A percentile compares a stretch with the other conserved stretches of the same genome.
These are phyloP conservation scores for Cacoxenus indagator DNA, from an alignment of 2,888 invertebrate genomes.

Conservation along the genomic window DNA sequence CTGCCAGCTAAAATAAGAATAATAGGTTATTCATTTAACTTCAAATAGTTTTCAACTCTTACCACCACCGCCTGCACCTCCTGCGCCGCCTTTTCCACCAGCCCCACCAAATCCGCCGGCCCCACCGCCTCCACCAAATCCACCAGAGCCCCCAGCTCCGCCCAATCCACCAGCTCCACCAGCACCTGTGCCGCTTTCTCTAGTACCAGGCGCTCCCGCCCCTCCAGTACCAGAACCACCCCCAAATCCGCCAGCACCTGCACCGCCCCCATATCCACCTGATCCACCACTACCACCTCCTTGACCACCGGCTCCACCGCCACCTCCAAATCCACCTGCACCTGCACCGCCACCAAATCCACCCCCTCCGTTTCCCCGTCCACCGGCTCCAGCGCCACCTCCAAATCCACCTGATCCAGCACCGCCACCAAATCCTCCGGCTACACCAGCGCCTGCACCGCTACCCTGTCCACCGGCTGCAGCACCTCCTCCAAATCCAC, in stretches of 20 bases:
- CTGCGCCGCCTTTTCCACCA: slow-evolving; percentile 29
- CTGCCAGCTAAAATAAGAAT: slow-evolving; percentile 35
- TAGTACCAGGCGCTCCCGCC: slow-evolving; percentile 39
- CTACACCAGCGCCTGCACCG: slow-evolving; percentile 29
- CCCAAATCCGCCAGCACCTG: slow-evolving; percentile 27
- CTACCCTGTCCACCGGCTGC: slow-evolving; percentile 23
- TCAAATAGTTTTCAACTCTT: background rate
- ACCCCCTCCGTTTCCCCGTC: slow-evolving; percentile 29
- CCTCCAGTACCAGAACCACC: background rate
- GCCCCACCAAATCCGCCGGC: slow-evolving; percentile 29
- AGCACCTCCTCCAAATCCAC: slow-evolving; percentile 18
- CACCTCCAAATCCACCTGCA: slow-evolving; percentile 21
- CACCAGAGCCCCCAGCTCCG: slow-evolving; percentile 22
- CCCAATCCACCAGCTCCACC: slow-evolving; percentile 50
- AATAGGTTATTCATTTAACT: background rate
- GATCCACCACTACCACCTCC: background rate
- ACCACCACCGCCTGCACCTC: slow-evolving; percentile 14
- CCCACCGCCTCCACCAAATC: slow-evolving; percentile 26
- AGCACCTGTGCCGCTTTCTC: background rate
- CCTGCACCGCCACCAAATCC: slow-evolving; percentile 40
- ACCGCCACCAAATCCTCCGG: background rate
- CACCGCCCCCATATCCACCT: slow-evolving; percentile 28
- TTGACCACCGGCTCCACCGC: background rate
- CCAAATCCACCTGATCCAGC: slow-evolving; percentile 39
- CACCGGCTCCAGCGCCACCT: slow-evolving; percentile 43